phyloP scores from a whole-genome alignment of 2,113 vertebrate genomes.

The Corydoras sp. region DNA sequence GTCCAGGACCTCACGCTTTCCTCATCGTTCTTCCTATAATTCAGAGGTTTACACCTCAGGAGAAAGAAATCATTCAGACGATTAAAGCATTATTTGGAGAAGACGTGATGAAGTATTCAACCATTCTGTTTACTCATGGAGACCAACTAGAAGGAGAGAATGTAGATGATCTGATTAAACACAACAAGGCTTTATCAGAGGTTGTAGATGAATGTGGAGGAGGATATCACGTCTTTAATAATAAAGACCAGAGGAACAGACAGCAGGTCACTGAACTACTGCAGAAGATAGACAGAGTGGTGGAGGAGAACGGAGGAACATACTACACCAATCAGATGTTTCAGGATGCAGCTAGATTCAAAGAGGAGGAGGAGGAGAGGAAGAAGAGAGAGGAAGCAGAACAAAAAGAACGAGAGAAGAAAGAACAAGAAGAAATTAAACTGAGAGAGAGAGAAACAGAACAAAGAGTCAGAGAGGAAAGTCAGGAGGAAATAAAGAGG shows the following conservation, averaged over 20 bases:
- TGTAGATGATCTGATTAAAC: not conserved
- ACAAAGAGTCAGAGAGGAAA: too few species aligned
- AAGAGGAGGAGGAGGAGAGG: not conserved
- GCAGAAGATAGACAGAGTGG: conserved; percentile 13
- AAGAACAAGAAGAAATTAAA: too few species aligned
- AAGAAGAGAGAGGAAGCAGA: not conserved
- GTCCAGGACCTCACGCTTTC: conserved; percentile 41
- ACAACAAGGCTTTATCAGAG: not conserved
- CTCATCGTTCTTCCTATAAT: conserved; percentile 23
- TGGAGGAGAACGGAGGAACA: not conserved
- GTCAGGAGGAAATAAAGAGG: too few species aligned
- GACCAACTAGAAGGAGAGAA: not conserved
- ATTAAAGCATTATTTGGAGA: conserved; percentile 17
- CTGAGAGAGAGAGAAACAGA: too few species aligned
- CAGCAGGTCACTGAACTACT: conserved; percentile 25
- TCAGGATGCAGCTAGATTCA: conserved; percentile 12
- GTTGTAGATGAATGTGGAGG: conserved; percentile 14
- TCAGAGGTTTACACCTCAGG: conserved; percentile 23
- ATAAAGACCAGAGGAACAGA: conserved; percentile 8
- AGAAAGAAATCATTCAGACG: not conserved
- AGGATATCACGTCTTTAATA: conserved; percentile 24
- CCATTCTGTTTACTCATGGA: conserved; percentile 33
- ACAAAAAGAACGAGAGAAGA: not conserved
- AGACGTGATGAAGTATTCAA: not conserved
- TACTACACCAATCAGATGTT: conserved; percentile 9